These are phyloP conservation scores for Thysanoteuthis rhombus DNA, from an alignment of 2,888 invertebrate species.

Conservation along the genomic window DNA sequence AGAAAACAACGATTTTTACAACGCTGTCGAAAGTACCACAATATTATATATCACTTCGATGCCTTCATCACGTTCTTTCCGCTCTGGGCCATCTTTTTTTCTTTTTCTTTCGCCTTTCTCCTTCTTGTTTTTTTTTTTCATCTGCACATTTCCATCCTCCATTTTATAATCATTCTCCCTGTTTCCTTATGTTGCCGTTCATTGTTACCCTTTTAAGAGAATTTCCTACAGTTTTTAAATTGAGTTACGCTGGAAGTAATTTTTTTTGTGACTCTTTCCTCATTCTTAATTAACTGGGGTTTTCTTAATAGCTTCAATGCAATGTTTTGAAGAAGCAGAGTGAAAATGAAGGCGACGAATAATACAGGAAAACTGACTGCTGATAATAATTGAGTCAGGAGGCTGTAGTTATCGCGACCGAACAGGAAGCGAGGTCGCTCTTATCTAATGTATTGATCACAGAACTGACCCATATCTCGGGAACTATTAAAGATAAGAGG, in stretches of 20 bases:
- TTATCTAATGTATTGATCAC: no score
- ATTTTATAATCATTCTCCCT: background rate
- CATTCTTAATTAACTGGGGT: background rate
- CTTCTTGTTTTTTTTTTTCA: no score
- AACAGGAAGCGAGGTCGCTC: no score
- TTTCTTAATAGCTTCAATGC: background rate
- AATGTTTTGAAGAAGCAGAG: background rate
- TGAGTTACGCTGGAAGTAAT: background rate
- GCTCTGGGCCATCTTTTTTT: background rate
- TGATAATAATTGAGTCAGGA: background rate
- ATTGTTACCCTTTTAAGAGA: background rate
- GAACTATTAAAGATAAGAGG: no score
- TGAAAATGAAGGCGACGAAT: background rate
- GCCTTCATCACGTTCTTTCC: no score
- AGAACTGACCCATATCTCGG: no score
- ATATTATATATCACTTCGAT: no score
- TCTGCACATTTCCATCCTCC: background rate
- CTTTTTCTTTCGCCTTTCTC: background rate
- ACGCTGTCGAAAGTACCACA: no score
- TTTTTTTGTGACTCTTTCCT: background rate
- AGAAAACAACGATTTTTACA: no score
- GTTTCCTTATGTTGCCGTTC: background rate
- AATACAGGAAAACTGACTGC: background rate
- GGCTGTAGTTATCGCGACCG: no score
- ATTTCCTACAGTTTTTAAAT: background rate